These are phyloP conservation scores for Sinocyclocheilus maitianheensis DNA, from an alignment of 2,113 vertebrate genomes.

Conservation along the genomic window DNA sequence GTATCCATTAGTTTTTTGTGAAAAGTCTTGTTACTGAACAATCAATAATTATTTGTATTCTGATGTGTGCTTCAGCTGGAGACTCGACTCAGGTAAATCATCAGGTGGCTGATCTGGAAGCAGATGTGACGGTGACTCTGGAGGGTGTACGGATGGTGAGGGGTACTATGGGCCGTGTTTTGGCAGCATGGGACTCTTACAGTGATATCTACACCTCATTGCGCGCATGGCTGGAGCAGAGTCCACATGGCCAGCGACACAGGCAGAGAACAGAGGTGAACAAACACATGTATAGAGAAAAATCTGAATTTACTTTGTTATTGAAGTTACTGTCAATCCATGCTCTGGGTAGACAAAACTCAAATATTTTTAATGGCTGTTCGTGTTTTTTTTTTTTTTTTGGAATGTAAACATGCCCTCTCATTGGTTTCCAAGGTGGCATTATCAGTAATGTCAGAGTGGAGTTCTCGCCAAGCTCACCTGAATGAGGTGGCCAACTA, in stretches of 20 bases:
- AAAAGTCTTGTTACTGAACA: background rate
- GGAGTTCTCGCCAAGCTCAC: slow-evolving; percentile 77
- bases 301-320: background rate
- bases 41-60: background rate
- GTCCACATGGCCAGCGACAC: slow-evolving; percentile 51
- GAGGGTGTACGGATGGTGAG: slow-evolving; percentile 74
- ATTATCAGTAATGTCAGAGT: slow-evolving; percentile 76
- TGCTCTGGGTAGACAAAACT: background rate
- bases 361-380: background rate
- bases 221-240: slow-evolving; percentile 82
- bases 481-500: slow-evolving; percentile 85
- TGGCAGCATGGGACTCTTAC: slow-evolving; percentile 84
- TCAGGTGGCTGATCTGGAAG: slow-evolving; percentile 77
- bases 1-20: background rate
- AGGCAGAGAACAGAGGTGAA: slow-evolving; percentile 43
- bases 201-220: slow-evolving; percentile 77
- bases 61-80: slow-evolving; percentile 70
- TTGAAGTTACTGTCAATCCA: too few relatives aligned
- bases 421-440: slow-evolving; percentile 63
- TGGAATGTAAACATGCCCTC: background rate
- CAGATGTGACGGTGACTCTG: slow-evolving; percentile 67
- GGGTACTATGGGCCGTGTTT: slow-evolving; percentile 75
- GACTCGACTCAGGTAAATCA: slow-evolving; percentile 73
- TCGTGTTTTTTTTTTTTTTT: background rate
- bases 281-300: background rate